Percentiles rank a stretch among this genome's conserved stretches.
Evolutionary conservation across 2,888 invertebrate species (phyloP).

Genomic region (Drosophila bunnanda): DNA sequence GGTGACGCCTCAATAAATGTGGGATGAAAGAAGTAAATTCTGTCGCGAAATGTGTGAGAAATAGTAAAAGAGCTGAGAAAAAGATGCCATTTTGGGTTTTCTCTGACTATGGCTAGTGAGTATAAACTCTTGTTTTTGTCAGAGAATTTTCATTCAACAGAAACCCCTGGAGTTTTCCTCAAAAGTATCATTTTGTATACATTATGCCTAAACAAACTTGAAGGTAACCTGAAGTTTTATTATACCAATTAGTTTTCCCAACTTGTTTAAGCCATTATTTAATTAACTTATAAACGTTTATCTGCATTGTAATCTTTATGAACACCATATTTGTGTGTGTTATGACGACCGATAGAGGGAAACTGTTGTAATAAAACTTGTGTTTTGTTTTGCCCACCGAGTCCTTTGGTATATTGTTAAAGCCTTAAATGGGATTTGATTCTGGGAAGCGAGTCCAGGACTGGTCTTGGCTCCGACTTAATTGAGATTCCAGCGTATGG

Average conservation of each 20-base stretch:
- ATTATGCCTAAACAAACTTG: neutral
- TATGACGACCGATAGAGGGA: neutral
- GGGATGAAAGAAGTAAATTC: neutral
- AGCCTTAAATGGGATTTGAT: conserved; percentile 21
- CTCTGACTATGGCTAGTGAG: no score
- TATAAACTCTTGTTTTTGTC: neutral
- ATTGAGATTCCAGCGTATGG: conserved; percentile 22
- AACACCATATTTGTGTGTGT: neutral
- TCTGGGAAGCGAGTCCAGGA: neutral
- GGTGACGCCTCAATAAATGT: neutral
- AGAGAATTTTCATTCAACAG: neutral
- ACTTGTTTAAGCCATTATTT: neutral
- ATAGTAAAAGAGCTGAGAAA: neutral
- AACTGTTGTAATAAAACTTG: neutral
- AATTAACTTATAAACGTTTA: neutral
- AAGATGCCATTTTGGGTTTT: no score
- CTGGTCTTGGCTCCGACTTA: neutral
- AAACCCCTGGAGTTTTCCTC: neutral
- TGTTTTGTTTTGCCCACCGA: neutral
- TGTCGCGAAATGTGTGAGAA: neutral
- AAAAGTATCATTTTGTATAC: neutral
- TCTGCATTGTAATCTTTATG: conserved; percentile 7
- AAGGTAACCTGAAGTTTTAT: neutral
- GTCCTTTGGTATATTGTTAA: conserved; percentile 4
- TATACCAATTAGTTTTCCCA: neutral